phyloP scores from a whole-genome alignment of 1,140 invertebrate species.

The Cardiocondyla obscurior region DNA sequence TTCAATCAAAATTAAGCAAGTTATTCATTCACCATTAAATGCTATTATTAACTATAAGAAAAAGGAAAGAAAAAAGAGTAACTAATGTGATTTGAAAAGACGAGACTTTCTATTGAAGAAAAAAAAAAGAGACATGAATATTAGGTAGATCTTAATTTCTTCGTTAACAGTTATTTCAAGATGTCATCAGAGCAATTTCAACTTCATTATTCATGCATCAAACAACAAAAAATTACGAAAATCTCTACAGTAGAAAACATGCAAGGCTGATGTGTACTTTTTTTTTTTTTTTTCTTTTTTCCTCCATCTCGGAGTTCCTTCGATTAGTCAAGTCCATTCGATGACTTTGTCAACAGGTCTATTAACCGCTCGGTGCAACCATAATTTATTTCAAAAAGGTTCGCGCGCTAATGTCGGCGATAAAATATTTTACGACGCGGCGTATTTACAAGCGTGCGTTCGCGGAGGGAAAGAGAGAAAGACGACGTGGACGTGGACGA shows the following conservation, averaged over 20 bases:
- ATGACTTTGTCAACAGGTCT: slow-evolving; percentile 45
- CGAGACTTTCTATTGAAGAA: neutral
- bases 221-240: neutral
- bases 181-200: neutral
- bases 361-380: slow-evolving; percentile 19
- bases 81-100: neutral
- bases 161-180: neutral
- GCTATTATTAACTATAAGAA: neutral
- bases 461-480: neutral
- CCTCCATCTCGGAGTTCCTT: no score
- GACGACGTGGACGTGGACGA: neutral
- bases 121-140: neutral
- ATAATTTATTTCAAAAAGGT: slow-evolving; percentile 30
- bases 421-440: slow-evolving; percentile 37
- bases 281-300: neutral
- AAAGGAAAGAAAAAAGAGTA: neutral
- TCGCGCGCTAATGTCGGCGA: slow-evolving; percentile 17
- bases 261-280: neutral
- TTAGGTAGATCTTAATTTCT: neutral
- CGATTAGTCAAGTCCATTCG: neutral
- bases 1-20: neutral
- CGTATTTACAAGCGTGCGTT: slow-evolving; percentile 19
- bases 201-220: neutral
- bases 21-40: neutral
- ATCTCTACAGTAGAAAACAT: neutral